Conservation (phyloP, 2,797 vertebrate species). For the Enteromius radiatus region DNA sequence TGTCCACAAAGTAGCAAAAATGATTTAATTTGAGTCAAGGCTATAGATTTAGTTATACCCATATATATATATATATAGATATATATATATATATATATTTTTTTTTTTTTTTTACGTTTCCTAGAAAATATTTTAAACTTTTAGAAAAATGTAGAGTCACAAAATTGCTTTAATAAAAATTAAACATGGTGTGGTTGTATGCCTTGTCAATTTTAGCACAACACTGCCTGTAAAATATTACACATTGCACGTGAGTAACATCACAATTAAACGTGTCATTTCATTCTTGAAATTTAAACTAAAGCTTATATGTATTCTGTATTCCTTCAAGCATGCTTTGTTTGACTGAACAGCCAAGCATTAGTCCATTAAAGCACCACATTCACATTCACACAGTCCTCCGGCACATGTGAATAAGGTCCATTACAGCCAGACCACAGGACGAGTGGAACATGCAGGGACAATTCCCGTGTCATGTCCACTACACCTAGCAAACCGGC, state of each 20-base stretch:
- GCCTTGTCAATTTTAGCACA: not conserved
- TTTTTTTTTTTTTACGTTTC: not conserved
- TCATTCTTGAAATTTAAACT: not conserved
- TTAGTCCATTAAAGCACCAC: not conserved
- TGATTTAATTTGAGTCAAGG: not conserved
- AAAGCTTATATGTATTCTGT: not conserved
- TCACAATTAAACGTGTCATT: not conserved
- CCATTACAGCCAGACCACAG: conserved; percentile 56
- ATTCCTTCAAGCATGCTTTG: not conserved
- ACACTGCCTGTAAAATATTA: not conserved
- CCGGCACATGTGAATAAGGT: conserved; percentile 65
- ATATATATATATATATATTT: not conserved
- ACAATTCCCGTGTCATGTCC: conserved; percentile 5
- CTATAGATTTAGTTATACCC: no score
- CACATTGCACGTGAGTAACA: not conserved
- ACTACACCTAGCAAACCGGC: not conserved
- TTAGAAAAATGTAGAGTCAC: not conserved
- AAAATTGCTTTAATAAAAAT: not conserved
- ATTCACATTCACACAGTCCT: conserved; percentile 10
- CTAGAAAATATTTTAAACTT: not conserved
- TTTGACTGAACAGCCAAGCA: not conserved
- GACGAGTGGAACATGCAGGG: not conserved
- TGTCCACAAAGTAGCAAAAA: not conserved
- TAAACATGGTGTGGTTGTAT: not conserved
- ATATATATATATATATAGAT: no score